Percentiles rank a stretch among this genome's conserved stretches.
Conservation (phyloP, 2,888 invertebrate species). For the Cordilura impudica region DNA sequence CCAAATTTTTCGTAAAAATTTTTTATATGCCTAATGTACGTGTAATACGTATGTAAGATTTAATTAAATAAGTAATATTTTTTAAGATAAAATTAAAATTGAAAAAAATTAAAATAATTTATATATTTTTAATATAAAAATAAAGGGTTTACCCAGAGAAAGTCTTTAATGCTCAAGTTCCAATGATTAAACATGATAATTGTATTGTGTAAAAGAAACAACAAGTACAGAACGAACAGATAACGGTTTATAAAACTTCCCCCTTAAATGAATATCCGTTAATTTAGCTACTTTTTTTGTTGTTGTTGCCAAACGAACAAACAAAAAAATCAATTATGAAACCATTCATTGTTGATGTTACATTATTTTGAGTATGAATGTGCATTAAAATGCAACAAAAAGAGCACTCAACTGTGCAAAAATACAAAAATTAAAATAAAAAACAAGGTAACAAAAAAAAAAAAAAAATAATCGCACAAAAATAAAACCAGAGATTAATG, state of each 20-base stretch:
- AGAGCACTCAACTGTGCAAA: conserved; percentile 59
- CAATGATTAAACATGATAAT: conserved; percentile 55
- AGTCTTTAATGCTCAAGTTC: conserved; percentile 49
- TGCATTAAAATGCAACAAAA: conserved; percentile 41
- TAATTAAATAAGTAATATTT: too few relatives aligned
- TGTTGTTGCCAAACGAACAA: conserved; percentile 24
- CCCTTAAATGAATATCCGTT: conserved; percentile 59
- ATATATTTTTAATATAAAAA: too few relatives aligned
- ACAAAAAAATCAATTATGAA: conserved; percentile 59
- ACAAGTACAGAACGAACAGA: background rate
- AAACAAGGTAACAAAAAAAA: too few relatives aligned
- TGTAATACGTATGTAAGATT: too few relatives aligned
- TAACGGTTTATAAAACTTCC: conserved; percentile 27
- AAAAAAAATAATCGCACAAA: conserved; percentile 10
- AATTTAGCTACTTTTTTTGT: conserved; percentile 48
- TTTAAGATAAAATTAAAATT: too few relatives aligned
- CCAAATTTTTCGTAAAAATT: too few relatives aligned
- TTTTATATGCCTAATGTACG: too few relatives aligned
- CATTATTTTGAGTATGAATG: conserved; percentile 21
- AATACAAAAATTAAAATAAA: too few relatives aligned
- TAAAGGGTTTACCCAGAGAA: conserved; percentile 7
- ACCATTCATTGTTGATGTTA: conserved; percentile 60
- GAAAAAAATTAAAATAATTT: too few relatives aligned
- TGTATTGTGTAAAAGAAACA: conserved; percentile 23
- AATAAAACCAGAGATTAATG: conserved; percentile 43